Conservation (phyloP, 2,113 vertebrate species). For the Aegotheles bennettii region DNA sequence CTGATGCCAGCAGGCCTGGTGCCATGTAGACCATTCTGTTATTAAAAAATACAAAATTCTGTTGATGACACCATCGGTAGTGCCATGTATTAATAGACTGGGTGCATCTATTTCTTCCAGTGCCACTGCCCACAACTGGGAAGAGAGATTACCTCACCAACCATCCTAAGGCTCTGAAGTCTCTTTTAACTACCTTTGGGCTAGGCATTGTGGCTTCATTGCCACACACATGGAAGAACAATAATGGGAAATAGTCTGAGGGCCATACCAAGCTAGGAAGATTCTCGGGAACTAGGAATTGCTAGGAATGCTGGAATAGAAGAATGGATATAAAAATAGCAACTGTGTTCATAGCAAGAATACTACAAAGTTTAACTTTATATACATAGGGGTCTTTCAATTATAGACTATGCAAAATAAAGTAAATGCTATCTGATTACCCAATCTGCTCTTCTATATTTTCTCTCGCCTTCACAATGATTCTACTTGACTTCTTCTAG, state of each 20-base stretch:
- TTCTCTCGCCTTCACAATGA: not conserved
- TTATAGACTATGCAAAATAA: not conserved
- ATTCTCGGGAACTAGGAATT: not conserved
- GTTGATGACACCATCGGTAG: not conserved
- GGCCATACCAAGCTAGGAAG: not conserved
- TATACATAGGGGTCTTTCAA: not conserved
- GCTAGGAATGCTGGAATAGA: not conserved
- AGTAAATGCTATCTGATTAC: not conserved
- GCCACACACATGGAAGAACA: not conserved
- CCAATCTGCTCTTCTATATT: not conserved
- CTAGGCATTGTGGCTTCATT: rapidly evolving
- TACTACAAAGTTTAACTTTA: not conserved
- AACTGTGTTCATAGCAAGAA: not conserved
- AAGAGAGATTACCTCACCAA: not conserved
- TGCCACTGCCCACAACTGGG: not conserved
- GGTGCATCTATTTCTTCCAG: not conserved
- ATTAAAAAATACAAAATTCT: not conserved
- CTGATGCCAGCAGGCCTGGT: not conserved
- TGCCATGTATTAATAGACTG: not conserved
- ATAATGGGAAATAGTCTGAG: not conserved
- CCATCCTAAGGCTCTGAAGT: not conserved
- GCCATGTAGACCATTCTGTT: not conserved
- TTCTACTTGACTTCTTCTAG: not conserved
- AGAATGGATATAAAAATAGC: not conserved
- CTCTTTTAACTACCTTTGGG: not conserved